phyloP scores from a whole-genome alignment of 2,797 vertebrate genomes.

The Aeoliscus strigatus region DNA sequence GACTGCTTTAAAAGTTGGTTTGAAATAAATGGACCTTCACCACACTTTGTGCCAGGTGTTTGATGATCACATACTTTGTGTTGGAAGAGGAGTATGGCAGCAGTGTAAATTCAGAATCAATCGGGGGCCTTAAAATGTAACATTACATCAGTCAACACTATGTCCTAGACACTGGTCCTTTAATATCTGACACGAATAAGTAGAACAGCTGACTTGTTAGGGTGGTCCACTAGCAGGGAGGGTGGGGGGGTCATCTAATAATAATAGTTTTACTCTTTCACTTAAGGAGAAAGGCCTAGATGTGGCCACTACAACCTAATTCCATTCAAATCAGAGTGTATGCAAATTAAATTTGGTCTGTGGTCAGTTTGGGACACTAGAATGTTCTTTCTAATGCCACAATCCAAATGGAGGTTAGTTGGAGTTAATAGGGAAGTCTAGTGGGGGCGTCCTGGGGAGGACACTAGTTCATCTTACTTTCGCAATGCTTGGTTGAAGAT shows the following conservation, averaged over 20 bases:
- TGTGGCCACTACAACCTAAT: slow-evolving; percentile 21
- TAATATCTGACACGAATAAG: background rate
- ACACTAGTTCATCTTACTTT: slow-evolving; percentile 68
- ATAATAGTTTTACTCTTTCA: background rate
- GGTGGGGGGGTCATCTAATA: background rate
- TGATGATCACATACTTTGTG: too few species aligned
- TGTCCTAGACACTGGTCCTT: background rate
- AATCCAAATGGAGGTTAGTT: slow-evolving; percentile 51
- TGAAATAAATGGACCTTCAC: too few species aligned
- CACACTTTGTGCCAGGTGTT: too few species aligned
- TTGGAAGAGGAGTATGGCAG: too few species aligned
- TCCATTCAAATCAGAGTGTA: slow-evolving; percentile 33
- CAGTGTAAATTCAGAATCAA: too few species aligned
- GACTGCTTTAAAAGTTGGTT: too few species aligned
- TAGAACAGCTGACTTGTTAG: slow-evolving; percentile 36
- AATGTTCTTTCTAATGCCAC: slow-evolving; percentile 19
- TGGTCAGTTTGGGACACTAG: slow-evolving; percentile 42
- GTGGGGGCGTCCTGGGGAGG: slow-evolving; percentile 30
- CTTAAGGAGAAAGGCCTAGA: slow-evolving; percentile 15
- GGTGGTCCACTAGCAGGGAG: slow-evolving; percentile 15
- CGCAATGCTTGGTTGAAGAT: slow-evolving; percentile 70
- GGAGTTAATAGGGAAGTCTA: slow-evolving; percentile 52
- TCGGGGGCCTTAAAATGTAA: too few species aligned
- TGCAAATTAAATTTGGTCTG: slow-evolving; percentile 46
- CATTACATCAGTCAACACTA: background rate